Conservation (phyloP, 1,140 invertebrate species). For the Antheraea pernyi region DNA sequence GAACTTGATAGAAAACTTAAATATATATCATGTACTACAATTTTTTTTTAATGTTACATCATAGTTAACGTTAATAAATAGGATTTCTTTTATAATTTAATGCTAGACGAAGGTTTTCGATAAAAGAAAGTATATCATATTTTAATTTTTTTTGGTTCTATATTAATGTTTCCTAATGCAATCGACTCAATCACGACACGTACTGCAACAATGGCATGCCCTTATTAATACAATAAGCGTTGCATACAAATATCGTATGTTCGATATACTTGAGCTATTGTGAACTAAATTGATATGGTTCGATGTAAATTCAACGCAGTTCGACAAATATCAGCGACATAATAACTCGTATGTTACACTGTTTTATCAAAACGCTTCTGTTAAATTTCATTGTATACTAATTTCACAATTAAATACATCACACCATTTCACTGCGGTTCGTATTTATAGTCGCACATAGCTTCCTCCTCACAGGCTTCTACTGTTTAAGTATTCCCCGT, state of each 20-base stretch:
- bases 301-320: conserved; percentile 1
- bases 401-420: not conserved
- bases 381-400: not conserved
- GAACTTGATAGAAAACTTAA: too few relatives aligned
- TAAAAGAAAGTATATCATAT: too few relatives aligned
- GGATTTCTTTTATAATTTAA: too few relatives aligned
- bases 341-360: not conserved
- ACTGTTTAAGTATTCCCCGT: conserved; percentile 27
- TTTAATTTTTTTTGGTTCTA: too few relatives aligned
- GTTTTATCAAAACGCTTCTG: not conserved
- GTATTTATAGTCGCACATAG: conserved; percentile 32
- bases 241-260: conserved; percentile 71
- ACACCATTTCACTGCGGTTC: not conserved
- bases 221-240: conserved; percentile 79
- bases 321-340: not conserved
- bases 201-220: conserved; percentile 75
- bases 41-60: too few relatives aligned
- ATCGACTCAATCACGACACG: conserved; percentile 73
- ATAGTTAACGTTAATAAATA: too few relatives aligned
- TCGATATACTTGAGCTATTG: conserved; percentile 47
- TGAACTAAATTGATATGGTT: conserved; percentile 31
- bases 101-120: too few relatives aligned
- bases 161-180: too few relatives aligned
- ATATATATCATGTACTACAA: too few relatives aligned
- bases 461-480: conserved; percentile 34